A percentile compares a stretch with the other conserved stretches of the same genome.
phyloP scores from a whole-genome alignment of 2,888 invertebrate genomes.

The Lasioglossum marginatum region DNA sequence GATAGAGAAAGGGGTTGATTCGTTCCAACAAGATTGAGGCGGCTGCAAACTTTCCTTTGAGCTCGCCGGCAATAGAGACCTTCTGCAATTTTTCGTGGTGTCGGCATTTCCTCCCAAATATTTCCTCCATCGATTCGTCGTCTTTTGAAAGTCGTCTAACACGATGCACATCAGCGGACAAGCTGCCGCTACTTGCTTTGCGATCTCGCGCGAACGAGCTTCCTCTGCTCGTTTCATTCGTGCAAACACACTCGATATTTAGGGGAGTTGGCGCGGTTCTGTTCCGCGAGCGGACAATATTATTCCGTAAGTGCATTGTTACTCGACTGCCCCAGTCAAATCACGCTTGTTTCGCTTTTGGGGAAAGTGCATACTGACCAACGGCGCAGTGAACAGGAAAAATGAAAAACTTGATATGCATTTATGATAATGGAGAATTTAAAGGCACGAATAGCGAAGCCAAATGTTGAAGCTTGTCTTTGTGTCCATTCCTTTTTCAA shows the following conservation, averaged over 20 bases:
- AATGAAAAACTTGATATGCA: too few species aligned
- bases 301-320: too few species aligned
- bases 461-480: too few species aligned
- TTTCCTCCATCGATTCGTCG: slow-evolving; percentile 38
- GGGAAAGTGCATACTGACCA: too few species aligned
- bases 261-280: neutral
- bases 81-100: slow-evolving; percentile 27
- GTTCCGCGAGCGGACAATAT: neutral
- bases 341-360: too few species aligned
- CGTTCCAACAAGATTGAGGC: slow-evolving; percentile 24
- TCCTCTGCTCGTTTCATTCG: neutral
- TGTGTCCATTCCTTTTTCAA: too few species aligned
- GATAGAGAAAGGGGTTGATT: slow-evolving; percentile 16
- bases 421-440: too few species aligned
- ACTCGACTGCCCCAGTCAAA: too few species aligned
- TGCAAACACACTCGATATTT: neutral
- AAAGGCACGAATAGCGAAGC: too few species aligned
- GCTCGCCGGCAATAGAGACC: slow-evolving; percentile 32
- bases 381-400: too few species aligned
- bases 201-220: neutral
- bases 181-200: slow-evolving; percentile 29
- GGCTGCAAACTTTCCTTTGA: slow-evolving; percentile 37
- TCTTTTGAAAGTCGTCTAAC: slow-evolving; percentile 37
- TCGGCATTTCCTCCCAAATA: slow-evolving; percentile 35
- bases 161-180: slow-evolving; percentile 23